Evolutionary conservation across 2,797 vertebrate species (phyloP), one percentile per base, ranked within the genome.

Genomic region (Meda fulgida): DNA sequence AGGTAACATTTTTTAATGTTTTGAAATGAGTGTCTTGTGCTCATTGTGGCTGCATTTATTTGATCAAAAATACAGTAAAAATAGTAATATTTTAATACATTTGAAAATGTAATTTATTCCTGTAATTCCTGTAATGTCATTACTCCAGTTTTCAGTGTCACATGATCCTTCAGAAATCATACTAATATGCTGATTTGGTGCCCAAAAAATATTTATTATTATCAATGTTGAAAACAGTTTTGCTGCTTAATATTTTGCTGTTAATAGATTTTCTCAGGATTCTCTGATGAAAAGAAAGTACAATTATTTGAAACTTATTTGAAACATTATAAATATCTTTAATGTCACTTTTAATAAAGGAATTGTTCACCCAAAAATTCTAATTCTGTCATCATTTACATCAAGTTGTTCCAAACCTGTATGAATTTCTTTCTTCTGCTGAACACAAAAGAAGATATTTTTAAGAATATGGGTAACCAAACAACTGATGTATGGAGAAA

Each of bases 141-240:
- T 51, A 73, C 43, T 23, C 46, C 31, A 34, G 72, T 36, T 31
- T 34, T 75, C 29, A 73, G 40, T 21, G 71, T 31, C 46, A 34
- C 26, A 51, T 26, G 21, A 58, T 77, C 34, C 75, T 58, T 77
- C 31, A 77, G 53, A 58, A 77, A 38, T 77, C 31, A 38, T 48
- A 5, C 46, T 48, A 48, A 48, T 48, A 48, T 16, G 46, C 4
- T 76, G 53, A 36, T 72, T 46, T 29, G 14, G 0, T 43, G 67
- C 3, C 3, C 67, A 70, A 40, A n/a, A 43, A 26, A 43, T 6
- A 26, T 43, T 1, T 71, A 2, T 23, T 69, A n/a, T n/a, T 14
- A 18, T 71, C 16, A 19, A 48, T 19, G 18, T 5, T 48, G 16
- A 48, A 48, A 72, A 46, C 70, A 29, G 14, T 43, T 26, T 11